These are phyloP conservation scores for Diadophis punctatus DNA, from an alignment of 2,113 vertebrate genomes.

Conservation along the genomic window DNA sequence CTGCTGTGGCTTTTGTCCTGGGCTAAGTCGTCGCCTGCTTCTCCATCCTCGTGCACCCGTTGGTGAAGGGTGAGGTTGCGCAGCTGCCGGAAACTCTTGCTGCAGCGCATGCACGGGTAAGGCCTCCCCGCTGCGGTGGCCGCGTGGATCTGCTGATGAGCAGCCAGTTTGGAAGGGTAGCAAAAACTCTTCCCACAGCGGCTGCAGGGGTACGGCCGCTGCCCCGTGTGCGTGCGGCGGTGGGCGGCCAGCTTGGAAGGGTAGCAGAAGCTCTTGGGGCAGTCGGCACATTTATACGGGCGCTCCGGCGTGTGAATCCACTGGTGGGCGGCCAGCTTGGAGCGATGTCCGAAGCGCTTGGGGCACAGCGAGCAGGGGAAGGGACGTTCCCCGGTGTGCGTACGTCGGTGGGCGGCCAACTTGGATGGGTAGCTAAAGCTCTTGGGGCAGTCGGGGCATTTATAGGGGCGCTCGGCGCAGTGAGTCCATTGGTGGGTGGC, in stretches of 20 bases:
- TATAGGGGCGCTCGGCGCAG: slow-evolving; percentile 47
- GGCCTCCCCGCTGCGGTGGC: background rate
- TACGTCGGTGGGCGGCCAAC: slow-evolving; percentile 59
- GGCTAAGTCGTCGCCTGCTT: background rate
- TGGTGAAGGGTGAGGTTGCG: slow-evolving; percentile 61
- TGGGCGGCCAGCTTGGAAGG: slow-evolving; percentile 61
- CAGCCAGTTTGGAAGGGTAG: slow-evolving; percentile 58
- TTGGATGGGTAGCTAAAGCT: slow-evolving; percentile 68
- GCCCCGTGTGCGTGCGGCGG: slow-evolving; percentile 62
- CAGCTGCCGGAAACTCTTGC: slow-evolving; percentile 59
- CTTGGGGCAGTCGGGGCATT: slow-evolving; percentile 61
- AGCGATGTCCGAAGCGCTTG: slow-evolving; percentile 62
- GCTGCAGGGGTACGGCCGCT: slow-evolving; percentile 65
- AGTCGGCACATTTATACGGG: slow-evolving; percentile 60
- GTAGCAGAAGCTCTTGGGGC: slow-evolving; percentile 66
- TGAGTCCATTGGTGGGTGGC: slow-evolving; percentile 63
- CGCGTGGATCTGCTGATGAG: slow-evolving; percentile 56
- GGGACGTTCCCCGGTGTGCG: slow-evolving; percentile 59
- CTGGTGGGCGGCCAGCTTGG: slow-evolving; percentile 62
- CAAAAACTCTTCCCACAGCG: slow-evolving; percentile 65
- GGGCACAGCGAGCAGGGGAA: slow-evolving; percentile 57
- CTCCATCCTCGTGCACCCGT: slow-evolving; percentile 47
- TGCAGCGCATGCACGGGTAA: slow-evolving; percentile 46
- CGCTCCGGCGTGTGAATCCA: slow-evolving; percentile 56
- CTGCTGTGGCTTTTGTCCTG: slow-evolving; percentile 13